Evolutionary conservation across 2,797 vertebrate genomes (phyloP), one percentile per base, ranked within the genome.

Genomic region (Rachycentron canadum): DNA sequence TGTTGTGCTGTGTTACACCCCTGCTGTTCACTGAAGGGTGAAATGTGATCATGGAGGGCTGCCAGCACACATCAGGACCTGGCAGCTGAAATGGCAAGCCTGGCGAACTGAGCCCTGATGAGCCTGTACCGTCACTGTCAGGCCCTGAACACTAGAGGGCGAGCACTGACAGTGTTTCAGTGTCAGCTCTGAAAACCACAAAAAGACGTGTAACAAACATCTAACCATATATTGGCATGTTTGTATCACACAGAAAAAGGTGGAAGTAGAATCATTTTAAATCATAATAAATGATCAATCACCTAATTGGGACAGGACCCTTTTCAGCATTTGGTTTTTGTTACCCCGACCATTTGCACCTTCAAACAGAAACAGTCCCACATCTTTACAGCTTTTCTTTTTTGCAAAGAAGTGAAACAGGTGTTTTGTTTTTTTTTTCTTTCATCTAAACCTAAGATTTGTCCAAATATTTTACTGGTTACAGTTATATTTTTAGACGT

Each of bases 21-120:
- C 84, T 90, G 87, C 82, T 91, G 86, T 64, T 90, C 86, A 90
- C 79, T 86, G 88, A 81, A 83, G 90, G 86, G 78, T 93, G 88
- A 92, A 92, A 93, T 89, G 90, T 86, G 90, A 93, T 91, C 88
- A 91, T 85, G 82, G 90, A 90, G 91, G 73, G 86, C 88, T 93
- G 92, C 87, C 91, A 93, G 84, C 82, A 82, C 80, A 68, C 85
- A 93, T 92, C 90, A 92, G 86, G 81, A 78, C 74, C 81, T 64
- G 62, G 66, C 73, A 80, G 78, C 57, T 91, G 84, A 93, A 80
- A 88, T 61, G 63, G 85, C 58, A 79, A 85, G 61, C 55, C 84
- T 83, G 86, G 72, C 56, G 30, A 87, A 83, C 69, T 84, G 84
- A 79, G 75, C 69, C 75, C 50, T 32, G 67, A 80, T 56, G 7